Base-by-base conservation (phyloP, 2,113 vertebrate genomes). In the Grammomys surdaster region DNA sequence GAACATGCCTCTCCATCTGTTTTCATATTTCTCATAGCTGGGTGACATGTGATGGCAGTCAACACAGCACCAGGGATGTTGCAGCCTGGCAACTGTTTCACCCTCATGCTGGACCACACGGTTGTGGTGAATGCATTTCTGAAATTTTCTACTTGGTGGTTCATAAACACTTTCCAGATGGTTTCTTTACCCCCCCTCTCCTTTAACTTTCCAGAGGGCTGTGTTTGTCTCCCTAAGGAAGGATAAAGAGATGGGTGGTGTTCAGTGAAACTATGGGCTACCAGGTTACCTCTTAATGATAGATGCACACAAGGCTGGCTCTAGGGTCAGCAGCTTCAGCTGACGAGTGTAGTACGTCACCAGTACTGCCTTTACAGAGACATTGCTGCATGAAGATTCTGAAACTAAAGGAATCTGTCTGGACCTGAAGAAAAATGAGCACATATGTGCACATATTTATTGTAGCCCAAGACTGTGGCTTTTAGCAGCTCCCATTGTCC, bases 11-110 rank as follows among this genome's bases (percentile, higher is more conserved):
- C n/a, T 3, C 0, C 19, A 24, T 5, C 2, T 5, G 3, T 20
- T 7, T 17, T 3, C 0, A 1, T 5, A 7, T 51, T 22, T 58
- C 46, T 13, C 8, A 11, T 0, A 13, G 70, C 75, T 19, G 54
- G 20, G 0, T 7, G 16, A 26, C 1, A 43, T 58, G 3, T 0
- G 0, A 6, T 0, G 7, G 65, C 1, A 1, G n/a, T 31, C 33
- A 60, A 1, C 1, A 0, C 2, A 2, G 1, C 76, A 3, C 54
- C 76, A 26, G 13, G 2, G 73, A 86, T 4, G 31, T 0, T 0
- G 0, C 9, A 22, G 46, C 60, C 26, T 51, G 5, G n/a, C 36
- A 80, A 12, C 28, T 12, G 10, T 8, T 0, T 5, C 0, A 0
- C 72, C 63, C 90, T 85, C 65, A 31, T 20, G 3, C 3, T 28